Percentiles rank a stretch among this genome's conserved stretches.
Conservation (phyloP, 2,888 invertebrate genomes). For the Himalopsyche japonica region DNA sequence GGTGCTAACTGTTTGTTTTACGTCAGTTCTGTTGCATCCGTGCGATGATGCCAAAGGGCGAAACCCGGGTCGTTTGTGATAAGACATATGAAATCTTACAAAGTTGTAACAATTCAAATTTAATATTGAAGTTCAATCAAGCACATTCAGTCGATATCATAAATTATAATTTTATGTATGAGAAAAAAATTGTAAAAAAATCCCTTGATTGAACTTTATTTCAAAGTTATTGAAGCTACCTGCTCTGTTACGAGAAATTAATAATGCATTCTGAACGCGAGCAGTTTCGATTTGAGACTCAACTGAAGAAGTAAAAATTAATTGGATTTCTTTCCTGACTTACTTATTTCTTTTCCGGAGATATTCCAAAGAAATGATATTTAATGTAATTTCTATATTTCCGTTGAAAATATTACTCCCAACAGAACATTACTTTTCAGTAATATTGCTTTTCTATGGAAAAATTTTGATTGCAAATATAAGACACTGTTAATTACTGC, state of each 20-base stretch:
- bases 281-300: not conserved
- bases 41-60: no score
- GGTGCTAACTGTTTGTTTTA: no score
- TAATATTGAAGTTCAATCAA: no score
- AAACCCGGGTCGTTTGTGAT: no score
- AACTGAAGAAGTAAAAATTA: slow-evolving; percentile 1
- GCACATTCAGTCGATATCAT: no score
- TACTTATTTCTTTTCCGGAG: not conserved
- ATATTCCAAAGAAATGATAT: not conserved
- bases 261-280: not conserved
- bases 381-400: not conserved
- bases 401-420: not conserved
- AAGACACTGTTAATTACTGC: no score
- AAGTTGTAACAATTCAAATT: no score
- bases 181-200: not conserved
- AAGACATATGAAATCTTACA: no score
- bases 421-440: not conserved
- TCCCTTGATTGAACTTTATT: not conserved
- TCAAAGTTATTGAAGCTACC: not conserved
- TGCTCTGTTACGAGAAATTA: not conserved
- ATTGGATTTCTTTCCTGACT: not conserved
- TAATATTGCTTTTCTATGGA: no score
- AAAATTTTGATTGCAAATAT: no score
- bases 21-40: no score
- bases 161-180: no score